Evolutionary conservation across 2,888 invertebrate genomes (phyloP), one percentile per base, ranked within the genome.

Genomic region (Aplocera efformata): DNA sequence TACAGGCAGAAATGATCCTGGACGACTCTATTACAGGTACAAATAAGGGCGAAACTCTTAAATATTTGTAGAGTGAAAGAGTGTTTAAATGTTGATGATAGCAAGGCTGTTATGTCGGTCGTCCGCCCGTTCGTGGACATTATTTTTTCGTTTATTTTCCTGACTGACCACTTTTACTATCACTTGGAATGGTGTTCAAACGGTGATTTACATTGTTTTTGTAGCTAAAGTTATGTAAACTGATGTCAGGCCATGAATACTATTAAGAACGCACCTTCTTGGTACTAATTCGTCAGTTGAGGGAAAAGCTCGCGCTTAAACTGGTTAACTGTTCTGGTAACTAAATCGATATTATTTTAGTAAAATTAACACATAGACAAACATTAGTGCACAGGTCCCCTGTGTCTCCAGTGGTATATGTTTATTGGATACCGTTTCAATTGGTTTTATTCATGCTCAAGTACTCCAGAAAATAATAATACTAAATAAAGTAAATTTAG

Each of bases 161-260:
- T 51, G 70, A 54, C 58, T 58, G 55, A 67, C 62, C 66, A 78
- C 80, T 80, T 79, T 80, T 80, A 80, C 80, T 77, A 73, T 79
- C 78, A 56, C 71, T 66, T 42, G 49, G 55, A 57, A 61, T 59
- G 60, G 55, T 53, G 56, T 50, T 63, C 58, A 60, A 62, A 49
- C 55, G 53, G 55, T 48, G 52, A 47, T 65, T 61, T 66, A 63
- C 59, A 61, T 63, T 56, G 63, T 60, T 63, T 62, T 55, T 56
- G 54, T 54, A n/a, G n/a, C n/a, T n/a, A 43, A 48, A 54, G 59
- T 63, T 67, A 66, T 50, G 48, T 70, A 70, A 65, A 36, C 34
- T 35, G 30, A 45, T 49, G 48, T 45, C 47, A 48, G 40, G 30
- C 3, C 21, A 29, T 23, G 25, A 40, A 32, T 24, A 29, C 34